Evolutionary conservation across 2,888 invertebrate species (phyloP), one percentile per base, ranked within the genome.

Genomic region (Lepidocyrtinus sp.): DNA sequence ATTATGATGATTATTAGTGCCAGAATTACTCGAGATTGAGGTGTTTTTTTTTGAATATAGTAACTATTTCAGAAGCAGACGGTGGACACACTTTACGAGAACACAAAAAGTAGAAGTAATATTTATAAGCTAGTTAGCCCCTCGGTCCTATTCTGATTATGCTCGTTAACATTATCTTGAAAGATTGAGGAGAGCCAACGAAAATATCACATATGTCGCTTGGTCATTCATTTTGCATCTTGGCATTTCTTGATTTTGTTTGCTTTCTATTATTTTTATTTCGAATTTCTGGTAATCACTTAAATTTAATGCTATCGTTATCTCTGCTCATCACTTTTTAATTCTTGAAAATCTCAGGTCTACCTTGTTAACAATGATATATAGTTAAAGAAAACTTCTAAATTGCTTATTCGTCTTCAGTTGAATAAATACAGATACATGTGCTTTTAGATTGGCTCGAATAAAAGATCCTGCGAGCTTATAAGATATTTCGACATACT

Each of bases 1-100:
- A 55, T 55, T 55, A 17, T 55, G 5, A 62, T 62, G 62, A 62
- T 62, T 62, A 62, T 62, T 62, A 62, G 17, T 21, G 62, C 22
- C 62, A 62, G 62, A 21, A 62, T 62, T 62, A 62, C 22, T 21
- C 22, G 62, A 21, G 62, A 22, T 62, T 62, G 22, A 19, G 19
- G 21, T 21, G 22, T 22, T 62, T 62, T 62, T 12, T 55, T 55
- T n/a, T 55, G 21, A 62, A 55, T 15, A 55, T n/a, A 36, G 36
- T 12, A 36, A 36, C 5, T 36, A 7, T 36, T 36, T 12, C 12
- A 7, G 36, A 36, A 36, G n/a, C n/a, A n/a, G n/a, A n/a, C n/a
- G n/a, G n/a, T n/a, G n/a, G n/a, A n/a, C n/a, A n/a, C n/a, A n/a
- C n/a, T n/a, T n/a, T n/a, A n/a, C n/a, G n/a, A n/a, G n/a, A n/a